Conservation (phyloP, 2,888 invertebrate species). For the Icerya purchasi region DNA sequence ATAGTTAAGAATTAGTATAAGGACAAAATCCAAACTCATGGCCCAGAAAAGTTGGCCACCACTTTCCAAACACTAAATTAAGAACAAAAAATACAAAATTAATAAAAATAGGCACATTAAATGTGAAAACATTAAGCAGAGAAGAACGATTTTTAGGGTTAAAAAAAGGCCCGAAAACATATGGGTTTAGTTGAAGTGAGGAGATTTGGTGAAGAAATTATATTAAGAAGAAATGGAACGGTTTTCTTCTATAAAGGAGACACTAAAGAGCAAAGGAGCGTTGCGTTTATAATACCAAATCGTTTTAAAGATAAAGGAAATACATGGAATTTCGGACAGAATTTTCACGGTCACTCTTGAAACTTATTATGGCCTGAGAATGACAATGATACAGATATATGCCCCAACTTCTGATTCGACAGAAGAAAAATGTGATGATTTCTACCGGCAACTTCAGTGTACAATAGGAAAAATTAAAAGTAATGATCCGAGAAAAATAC, state of each 20-base stretch:
- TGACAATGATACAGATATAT: background rate
- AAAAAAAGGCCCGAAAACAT: background rate
- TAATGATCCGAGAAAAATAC: background rate
- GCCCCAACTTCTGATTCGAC: background rate
- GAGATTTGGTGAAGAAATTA: background rate
- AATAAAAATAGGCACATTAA: background rate
- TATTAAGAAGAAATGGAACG: background rate
- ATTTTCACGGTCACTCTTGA: background rate
- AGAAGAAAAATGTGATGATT: background rate
- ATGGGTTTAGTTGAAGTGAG: background rate
- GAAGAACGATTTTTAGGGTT: background rate
- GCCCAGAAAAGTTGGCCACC: background rate
- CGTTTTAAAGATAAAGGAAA: background rate
- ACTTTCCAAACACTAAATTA: background rate
- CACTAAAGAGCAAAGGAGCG: background rate
- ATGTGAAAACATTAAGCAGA: background rate
- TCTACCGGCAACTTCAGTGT: background rate
- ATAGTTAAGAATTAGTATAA: background rate
- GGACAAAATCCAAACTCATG: constrained; percentile 1
- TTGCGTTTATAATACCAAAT: background rate
- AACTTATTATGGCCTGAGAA: background rate
- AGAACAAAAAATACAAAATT: background rate
- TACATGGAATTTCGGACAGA: background rate
- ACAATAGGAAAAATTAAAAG: background rate
- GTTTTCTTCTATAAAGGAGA: background rate